Base-by-base conservation (phyloP, 2,888 invertebrate species). In the Halictus ligatus region DNA sequence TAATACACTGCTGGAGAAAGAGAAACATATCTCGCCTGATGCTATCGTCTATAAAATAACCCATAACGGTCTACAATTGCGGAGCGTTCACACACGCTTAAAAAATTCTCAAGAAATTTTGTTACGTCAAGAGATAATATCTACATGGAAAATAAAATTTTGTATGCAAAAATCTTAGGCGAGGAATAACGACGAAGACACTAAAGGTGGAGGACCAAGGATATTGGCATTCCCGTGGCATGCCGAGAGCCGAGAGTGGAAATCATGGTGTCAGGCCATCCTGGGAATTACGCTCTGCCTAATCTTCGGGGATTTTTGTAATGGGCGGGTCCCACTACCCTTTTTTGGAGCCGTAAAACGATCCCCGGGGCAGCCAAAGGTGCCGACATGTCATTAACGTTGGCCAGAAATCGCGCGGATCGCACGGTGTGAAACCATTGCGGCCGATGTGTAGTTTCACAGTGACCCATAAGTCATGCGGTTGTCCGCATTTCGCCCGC, bases 351-450 rank as follows among this genome's bases (percentile, higher is more conserved):
- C 18, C 8, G 12, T 50, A 72, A 73, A 88, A 86, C 86, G 78
- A 1, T 69, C 82, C 86, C 81, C 85, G 46, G 87, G 87, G 88
- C 87, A 73, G 25, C 72, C 74, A 88, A 76, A 87, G 85, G 81
- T 86, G 89, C 91, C 93, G 93, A 91, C 92, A 92, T 93, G 90
- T 93, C 92, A 93, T 92, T 93, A 93, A 88, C 86, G 88, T 84
- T 54, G 91, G 89, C 85, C 88, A 82, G 91, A 60, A 92, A 93
- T 92, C 90, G 89, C 72, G 90, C 21, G 21, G 21, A 89, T 91
- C 86, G 86, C 89, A 81, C 81, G 85, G 77, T 84, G 88, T 84
- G 83, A 90, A 91, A 92, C 91, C 75, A 82, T 85, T 77, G 43
- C 18, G 25, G 54, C n/a, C 25, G 21, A 54, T 18, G 7, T 75